Conservation (phyloP, 2,113 vertebrate genomes). For the Leucopsar rothschildi region DNA sequence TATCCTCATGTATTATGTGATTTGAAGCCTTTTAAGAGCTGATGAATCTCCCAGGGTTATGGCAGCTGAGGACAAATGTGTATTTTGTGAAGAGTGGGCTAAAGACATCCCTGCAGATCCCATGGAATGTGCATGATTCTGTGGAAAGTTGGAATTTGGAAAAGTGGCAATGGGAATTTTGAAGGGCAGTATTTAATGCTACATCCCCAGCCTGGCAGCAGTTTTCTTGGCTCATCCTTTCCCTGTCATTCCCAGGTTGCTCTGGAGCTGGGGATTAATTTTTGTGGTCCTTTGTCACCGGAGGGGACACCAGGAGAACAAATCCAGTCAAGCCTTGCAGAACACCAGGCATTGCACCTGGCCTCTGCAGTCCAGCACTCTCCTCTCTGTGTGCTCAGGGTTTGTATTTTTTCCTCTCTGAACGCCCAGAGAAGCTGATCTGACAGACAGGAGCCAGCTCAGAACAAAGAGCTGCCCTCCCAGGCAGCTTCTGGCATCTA, state of each 20-base stretch:
- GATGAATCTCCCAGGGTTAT: not conserved
- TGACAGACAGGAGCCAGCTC: not conserved
- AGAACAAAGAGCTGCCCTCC: not conserved
- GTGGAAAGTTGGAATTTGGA: not conserved
- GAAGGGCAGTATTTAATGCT: not conserved
- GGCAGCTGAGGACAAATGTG: not conserved
- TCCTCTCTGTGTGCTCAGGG: not conserved
- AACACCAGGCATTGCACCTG: not conserved
- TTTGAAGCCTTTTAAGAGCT: not conserved
- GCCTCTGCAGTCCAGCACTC: not conserved
- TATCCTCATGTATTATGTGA: constrained; percentile 11
- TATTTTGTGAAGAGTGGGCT: not conserved
- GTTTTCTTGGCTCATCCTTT: not conserved
- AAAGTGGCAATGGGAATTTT: not conserved
- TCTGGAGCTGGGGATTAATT: not conserved
- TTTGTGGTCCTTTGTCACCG: not conserved
- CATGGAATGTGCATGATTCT: not conserved
- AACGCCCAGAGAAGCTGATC: not conserved
- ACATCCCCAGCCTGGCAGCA: not conserved
- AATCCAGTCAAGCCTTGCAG: not conserved
- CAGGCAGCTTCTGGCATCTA: not conserved
- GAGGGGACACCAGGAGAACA: not conserved
- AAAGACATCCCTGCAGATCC: not conserved
- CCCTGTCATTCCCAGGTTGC: not conserved
- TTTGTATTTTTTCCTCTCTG: not conserved